Evolutionary conservation across 1,140 invertebrate genomes (phyloP), one percentile per base, ranked within the genome.

Genomic region (Drosophila lini): DNA sequence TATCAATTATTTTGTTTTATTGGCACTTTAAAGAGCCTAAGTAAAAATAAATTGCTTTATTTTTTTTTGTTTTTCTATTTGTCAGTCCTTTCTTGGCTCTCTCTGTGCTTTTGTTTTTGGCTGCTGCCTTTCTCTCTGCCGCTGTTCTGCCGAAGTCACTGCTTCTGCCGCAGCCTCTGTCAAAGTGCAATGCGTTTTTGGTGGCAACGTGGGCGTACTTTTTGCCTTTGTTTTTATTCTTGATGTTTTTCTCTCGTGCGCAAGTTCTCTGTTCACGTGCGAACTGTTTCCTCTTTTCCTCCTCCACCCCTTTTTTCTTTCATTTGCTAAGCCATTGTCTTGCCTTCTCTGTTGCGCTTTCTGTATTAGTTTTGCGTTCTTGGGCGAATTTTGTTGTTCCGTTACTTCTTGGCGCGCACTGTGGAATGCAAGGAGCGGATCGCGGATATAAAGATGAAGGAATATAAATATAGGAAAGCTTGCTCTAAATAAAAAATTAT

Each of bases 151-250:
- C 53, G 32, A 19, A 31, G 47, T 57, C 77, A 47, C 59, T 57
- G 69, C 45, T 8, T 53, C 65, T 42, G 40, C 36, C 56, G 42
- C 15, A 60, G 40, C 34, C 41, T 52, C 55, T 47, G 55, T 44
- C 76, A 88, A 85, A 85, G 81, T 86, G 82, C 82, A 82, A 48
- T 82, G 79, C 78, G 74, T 84, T 89, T 78, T 78, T 63, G 47
- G 59, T 62, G 52, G 16, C 45, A 80, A 74, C 68, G 81, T 84
- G 71, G 81, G 81, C 34, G 28, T 59, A 32, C 40, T 19, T 57
- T 60, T 59, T 58, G 45, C 19, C 38, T 47, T 69, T 79, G 67
- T 81, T 80, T 52, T 61, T 76, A 34, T 68, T 70, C 15, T 58
- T 71, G 50, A 68, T 88, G 53, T 56, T 60, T 65, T 86, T 50